Base-by-base conservation (phyloP, 2,888 invertebrate species). In the Eulithis prunata region DNA sequence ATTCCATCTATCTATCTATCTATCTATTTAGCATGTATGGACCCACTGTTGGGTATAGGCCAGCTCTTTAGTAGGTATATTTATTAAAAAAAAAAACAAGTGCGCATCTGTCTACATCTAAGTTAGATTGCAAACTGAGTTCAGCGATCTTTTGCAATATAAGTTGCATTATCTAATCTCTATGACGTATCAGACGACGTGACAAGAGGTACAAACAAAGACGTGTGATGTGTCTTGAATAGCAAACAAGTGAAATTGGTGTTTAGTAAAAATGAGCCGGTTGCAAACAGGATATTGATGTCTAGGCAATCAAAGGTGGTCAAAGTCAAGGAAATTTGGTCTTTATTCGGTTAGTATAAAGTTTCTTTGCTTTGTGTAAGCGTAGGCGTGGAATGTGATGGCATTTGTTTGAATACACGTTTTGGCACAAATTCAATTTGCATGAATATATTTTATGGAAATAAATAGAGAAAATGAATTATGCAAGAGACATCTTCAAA, bases 201-300 rank as follows among this genome's bases (percentile, higher is more conserved):
- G 68, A 38, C 11, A 38, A 49, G 74, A 69, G 49, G 36, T 32
- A 62, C 58, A 74, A 43, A 62, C 64, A 46, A 41, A 68, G 72
- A 69, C 43, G 73, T 72, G 73, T 77, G 70, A 62, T n/a, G 59
- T 60, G 57, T 68, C 67, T 53, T 79, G 90, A 81, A 91, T 91
- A 81, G 75, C 78, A 83, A 91, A 80, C 66, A 80, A 79, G 91
- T 84, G 91, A 91, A 91, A 91, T 87, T 90, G 76, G 74, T 78
- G 76, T 80, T 78, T 83, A 36, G 64, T 70, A 64, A 80, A 83
- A 85, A 82, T 71, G 68, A 57, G 32, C 59, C 65, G 73, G 64
- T 73, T 41, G 70, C 72, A 71, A 87, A 83, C 88, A 89, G 89
- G 87, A 89, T 88, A 79, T 83, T 43, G 74, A 60, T 32, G 67